phyloP scores from a whole-genome alignment of 2,888 invertebrate genomes.

The Nematopogon swammerdamellus region DNA sequence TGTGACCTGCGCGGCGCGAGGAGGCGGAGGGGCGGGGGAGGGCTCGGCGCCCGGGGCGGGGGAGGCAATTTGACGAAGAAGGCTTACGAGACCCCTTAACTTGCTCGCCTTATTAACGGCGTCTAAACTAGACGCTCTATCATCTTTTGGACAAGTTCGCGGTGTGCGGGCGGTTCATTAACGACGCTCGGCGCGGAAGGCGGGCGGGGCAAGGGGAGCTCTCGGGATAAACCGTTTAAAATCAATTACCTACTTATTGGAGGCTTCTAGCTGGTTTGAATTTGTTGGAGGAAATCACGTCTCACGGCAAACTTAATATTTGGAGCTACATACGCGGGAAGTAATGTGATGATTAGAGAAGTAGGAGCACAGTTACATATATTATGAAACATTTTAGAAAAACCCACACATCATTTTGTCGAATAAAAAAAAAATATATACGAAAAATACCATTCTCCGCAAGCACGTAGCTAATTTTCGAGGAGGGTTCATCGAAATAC shows the following conservation, averaged over 20 bases:
- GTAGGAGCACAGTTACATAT: no score
- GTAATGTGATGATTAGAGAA: no score
- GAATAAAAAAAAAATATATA: no score
- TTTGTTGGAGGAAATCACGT: no score
- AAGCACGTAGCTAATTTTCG: no score
- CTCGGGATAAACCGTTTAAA: neutral
- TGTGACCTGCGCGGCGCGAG: conserved; percentile 32
- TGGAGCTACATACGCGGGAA: no score
- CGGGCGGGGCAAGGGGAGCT: neutral
- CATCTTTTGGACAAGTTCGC: neutral
- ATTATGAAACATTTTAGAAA: no score
- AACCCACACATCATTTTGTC: no score
- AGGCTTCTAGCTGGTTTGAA: no score
- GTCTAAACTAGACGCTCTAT: neutral
- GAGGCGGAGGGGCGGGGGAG: conserved; percentile 7
- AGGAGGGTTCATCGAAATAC: no score
- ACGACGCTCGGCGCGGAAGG: neutral
- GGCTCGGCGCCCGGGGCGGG: conserved; percentile 14
- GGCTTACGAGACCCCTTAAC: neutral
- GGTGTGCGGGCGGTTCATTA: neutral
- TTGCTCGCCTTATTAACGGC: neutral
- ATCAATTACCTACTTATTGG: conserved; percentile 1
- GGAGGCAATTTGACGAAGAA: conserved; percentile 38
- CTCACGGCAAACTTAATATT: no score
- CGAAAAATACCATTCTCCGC: no score